phyloP scores from a whole-genome alignment of 2,888 invertebrate genomes.

The Onchidella celtica region DNA sequence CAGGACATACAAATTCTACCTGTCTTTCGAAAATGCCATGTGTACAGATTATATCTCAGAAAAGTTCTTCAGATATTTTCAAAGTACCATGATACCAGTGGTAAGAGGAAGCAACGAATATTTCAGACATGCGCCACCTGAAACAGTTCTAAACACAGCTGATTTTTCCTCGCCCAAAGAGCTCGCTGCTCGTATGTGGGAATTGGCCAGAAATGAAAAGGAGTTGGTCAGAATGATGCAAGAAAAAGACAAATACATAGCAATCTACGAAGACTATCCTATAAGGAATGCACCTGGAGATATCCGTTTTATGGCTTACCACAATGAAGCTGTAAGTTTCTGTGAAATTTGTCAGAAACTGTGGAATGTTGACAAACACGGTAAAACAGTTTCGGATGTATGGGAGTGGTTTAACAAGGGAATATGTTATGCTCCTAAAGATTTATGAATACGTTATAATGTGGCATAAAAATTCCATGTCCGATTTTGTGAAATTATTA shows the following conservation, averaged over 20 bases:
- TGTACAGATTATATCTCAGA: conserved; percentile 54
- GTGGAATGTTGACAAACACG: conserved; percentile 50
- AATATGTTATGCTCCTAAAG: no score
- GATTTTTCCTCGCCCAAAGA: conserved; percentile 33
- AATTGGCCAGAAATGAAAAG: conserved; percentile 12
- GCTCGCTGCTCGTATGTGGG: conserved; percentile 29
- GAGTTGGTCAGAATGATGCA: conserved; percentile 30
- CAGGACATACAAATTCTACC: conserved; percentile 50
- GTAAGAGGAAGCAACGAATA: conserved; percentile 41
- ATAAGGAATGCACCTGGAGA: not conserved
- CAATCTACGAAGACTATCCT: conserved; percentile 38
- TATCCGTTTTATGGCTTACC: conserved; percentile 38
- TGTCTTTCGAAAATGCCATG: conserved; percentile 50
- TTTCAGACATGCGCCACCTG: conserved; percentile 24
- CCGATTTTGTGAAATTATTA: no score
- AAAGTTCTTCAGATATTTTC: conserved; percentile 52
- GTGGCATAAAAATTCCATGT: no score
- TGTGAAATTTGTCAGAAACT: conserved; percentile 52
- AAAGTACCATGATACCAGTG: conserved; percentile 36
- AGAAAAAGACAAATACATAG: conserved; percentile 36
- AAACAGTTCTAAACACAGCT: conserved; percentile 35
- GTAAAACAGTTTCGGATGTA: conserved; percentile 37
- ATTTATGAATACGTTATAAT: no score
- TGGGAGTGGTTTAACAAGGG: no score
- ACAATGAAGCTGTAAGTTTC: conserved; percentile 42